Evolutionary conservation across 2,113 vertebrate genomes (phyloP).

Genomic region (Leptobrachium ailaonicum): DNA sequence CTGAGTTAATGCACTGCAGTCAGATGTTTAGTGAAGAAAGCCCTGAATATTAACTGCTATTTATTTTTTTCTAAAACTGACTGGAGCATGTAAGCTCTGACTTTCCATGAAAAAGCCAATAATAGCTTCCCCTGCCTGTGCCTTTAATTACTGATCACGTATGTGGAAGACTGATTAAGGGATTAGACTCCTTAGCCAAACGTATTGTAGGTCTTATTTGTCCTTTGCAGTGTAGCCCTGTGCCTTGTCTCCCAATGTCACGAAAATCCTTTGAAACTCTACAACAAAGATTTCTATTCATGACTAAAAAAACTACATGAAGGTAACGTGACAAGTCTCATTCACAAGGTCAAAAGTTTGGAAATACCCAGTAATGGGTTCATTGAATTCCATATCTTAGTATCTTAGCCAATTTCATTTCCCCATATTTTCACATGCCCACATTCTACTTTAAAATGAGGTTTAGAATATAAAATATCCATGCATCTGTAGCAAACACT

Average conservation of each 20-base stretch:
- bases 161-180: conserved; percentile 9
- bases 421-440: not conserved
- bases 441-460: not conserved
- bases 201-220: not conserved
- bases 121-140: not conserved
- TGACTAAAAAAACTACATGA: conserved; percentile 15
- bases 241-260: conserved; percentile 13
- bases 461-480: not conserved
- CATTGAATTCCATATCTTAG: not conserved
- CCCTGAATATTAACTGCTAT: no score
- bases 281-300: conserved; percentile 25
- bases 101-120: not conserved
- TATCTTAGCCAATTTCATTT: not conserved
- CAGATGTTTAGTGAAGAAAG: no score
- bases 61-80: no score
- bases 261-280: conserved; percentile 15
- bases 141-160: conserved; percentile 15
- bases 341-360: conserved; percentile 32
- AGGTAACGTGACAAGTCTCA: conserved; percentile 28
- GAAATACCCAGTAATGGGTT: conserved; percentile 12
- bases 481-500: not conserved
- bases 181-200: conserved; percentile 20
- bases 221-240: not conserved
- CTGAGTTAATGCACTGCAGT: no score
- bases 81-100: not conserved